Evolutionary conservation across 2,888 invertebrate genomes (phyloP), one percentile per base, ranked within the genome.

Genomic region (Spodoptera picta): DNA sequence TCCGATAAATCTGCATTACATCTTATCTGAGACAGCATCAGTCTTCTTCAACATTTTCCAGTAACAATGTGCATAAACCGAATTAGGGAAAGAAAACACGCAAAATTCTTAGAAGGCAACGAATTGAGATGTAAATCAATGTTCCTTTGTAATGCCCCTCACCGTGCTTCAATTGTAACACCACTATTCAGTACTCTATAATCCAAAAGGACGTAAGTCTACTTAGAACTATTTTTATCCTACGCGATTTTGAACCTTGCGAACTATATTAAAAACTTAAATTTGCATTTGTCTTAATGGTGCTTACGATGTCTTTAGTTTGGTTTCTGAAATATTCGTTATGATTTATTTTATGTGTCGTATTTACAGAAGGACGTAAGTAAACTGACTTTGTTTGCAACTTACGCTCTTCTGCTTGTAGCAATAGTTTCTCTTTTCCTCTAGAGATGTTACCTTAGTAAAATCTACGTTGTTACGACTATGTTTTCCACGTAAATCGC

Each of bases 101-200:
- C 55, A 69, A 68, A 61, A 69, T 81, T 79, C 81, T 62, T 60
- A 67, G 79, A 77, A 80, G 60, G 59, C 51, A 49, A 7, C 23
- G 57, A 45, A 67, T 72, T 73, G 74, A 80, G 72, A 79, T 80
- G 75, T 79, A 82, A 85, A 85, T 83, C 82, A 80, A 83, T 73
- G 69, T 73, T 67, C 69, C 75, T 81, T 81, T 82, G 84, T 80
- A 72, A 65, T 51, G 52, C 65, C 71, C 63, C 67, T 65, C 69
- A 73, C 65, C 65, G 56, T 70, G 60, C 73, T 80, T 60, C 75
- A 75, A 81, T 80, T 75, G 77, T 76, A 75, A 77, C 69, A 75
- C 68, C 73, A 78, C 77, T 83, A 83, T 80, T 80, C 70, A 69
- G 65, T 36, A 71, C 50, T 73, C 65, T 47, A 53, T 46, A 27